Base-by-base conservation (phyloP, 2,113 vertebrate species). In the Corydoras maculifer region DNA sequence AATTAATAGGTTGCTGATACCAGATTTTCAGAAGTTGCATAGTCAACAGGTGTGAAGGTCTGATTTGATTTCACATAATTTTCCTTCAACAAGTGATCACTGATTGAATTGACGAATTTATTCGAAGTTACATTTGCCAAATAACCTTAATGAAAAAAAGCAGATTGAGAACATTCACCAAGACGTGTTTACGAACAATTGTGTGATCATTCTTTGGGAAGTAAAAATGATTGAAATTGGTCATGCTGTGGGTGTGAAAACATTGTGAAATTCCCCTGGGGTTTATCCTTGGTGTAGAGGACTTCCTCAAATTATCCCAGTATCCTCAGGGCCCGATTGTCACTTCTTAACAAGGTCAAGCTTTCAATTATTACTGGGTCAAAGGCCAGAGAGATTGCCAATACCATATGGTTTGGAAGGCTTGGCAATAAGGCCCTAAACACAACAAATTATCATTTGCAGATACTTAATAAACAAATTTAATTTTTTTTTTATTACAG, bases 1-100 rank as follows among this genome's bases (percentile, higher is more conserved):
- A 84, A 84, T 88, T 84, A 87, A 76, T 72, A 58, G 75, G 62
- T 68, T 83, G 80, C 85, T 82, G 78, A 77, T 49, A 75, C 72
- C 61, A 65, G 13, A 31, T 53, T 53, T 14, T 14, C 9, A 10
- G 3, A 53, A 53, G 51, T 5, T 1, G 3, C 13, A 55, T 25
- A 29, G 30, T 30, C 48, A 59, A 59, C 62, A 50, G 15, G 18
- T 72, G 3, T 53, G 9, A 53, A 53, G 35, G 35, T 43, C 35
- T 43, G 4, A 5, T 43, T 43, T 43, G 2, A 43, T 43, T 4
- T 8, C 35, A 43, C 35, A 43, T 43, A 4, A 43, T 5, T 43
- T 43, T 43, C 35, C 18, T 43, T 43, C 7, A 43, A 43, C 35
- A 5, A 43, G 35, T 43, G 35, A 25, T 25, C 18, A 25, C 18